phyloP scores from a whole-genome alignment of 35 echinoderm and acorn worm species.

The Diadema setosum region DNA sequence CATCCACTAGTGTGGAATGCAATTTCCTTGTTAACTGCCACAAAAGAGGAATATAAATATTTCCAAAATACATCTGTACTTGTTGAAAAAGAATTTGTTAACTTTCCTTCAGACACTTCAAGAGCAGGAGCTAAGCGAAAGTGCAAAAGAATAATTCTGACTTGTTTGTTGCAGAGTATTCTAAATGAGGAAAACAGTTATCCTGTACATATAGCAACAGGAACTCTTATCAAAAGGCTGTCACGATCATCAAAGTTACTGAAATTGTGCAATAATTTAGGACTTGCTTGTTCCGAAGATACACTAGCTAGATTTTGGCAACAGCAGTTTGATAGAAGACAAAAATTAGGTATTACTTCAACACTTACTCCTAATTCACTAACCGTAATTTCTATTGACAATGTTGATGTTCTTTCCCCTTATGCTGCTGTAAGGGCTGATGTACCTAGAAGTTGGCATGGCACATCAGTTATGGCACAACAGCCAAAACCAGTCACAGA shows the following conservation, averaged over 20 bases:
- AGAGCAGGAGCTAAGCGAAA: background rate
- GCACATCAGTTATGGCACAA: constrained; percentile 53
- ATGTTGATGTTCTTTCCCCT: constrained; percentile 33
- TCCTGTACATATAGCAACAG: background rate
- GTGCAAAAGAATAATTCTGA: background rate
- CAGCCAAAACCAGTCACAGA: constrained; percentile 28
- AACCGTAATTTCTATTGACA: constrained; percentile 41
- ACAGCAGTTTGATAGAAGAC: background rate
- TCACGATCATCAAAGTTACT: constrained; percentile 26
- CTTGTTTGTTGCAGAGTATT: background rate
- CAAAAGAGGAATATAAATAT: background rate
- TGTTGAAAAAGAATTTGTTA: background rate
- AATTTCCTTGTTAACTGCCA: background rate
- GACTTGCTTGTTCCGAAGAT: constrained; percentile 24
- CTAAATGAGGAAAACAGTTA: background rate
- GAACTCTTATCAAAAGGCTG: background rate
- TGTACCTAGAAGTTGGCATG: constrained; percentile 43
- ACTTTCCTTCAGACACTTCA: background rate
- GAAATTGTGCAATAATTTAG: constrained; percentile 27
- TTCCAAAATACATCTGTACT: background rate
- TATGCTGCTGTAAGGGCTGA: constrained; percentile 30
- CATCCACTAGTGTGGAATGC: background rate
- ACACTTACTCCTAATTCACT: background rate
- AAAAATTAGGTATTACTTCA: background rate
- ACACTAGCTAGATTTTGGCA: constrained; percentile 27